Evolutionary conservation across 2,797 vertebrate genomes (phyloP), one percentile per base, ranked within the genome.

Genomic region (Delichon dasypus): DNA sequence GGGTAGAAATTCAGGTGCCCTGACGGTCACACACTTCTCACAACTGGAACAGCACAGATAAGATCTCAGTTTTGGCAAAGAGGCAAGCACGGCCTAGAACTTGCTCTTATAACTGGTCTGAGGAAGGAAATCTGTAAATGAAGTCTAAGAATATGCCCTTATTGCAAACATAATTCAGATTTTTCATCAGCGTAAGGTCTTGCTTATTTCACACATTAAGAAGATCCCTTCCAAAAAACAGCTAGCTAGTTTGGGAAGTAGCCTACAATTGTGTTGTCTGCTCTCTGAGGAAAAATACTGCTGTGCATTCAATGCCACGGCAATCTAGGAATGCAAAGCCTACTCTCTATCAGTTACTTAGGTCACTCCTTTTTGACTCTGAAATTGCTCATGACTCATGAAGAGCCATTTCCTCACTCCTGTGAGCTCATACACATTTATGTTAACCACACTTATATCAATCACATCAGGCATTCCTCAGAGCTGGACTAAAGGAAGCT

Each of bases 191-290:
- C 21, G 21, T 70, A 44, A n/a, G 19, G 11, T 58, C 26, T 55
- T 65, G 13, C 15, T 61, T 57, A 23, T 87, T 75, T 62, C 29
- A 70, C 23, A 38, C 14, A 70, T 66, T 48, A 47, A 40, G n/a
- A 48, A 68, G 4, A 50, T 34, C 4, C 20, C 8, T 50, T 22
- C 14, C 30, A 7, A 20, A 72, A 77, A 88, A 18, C 17, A 85
- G 15, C 12, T 11, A 44, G 7, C 16, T 34, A 58, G 15, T 40
- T 64, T 57, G 32, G 32, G 72, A 83, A 80, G 25, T 2, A 85
- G 10, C 4, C 23, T 7, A 23, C 5, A 70, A 25, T 5, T 0
- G 0, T 10, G n/a, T 48, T 25, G 7, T 11, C 65, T 53, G 4
- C 32, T 66, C 23, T 26, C 34, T 27, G 27, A 57, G 9, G 11